These are phyloP conservation scores for Lerista edwardsae DNA, from an alignment of 2,797 vertebrate genomes.

Conservation along the genomic window DNA sequence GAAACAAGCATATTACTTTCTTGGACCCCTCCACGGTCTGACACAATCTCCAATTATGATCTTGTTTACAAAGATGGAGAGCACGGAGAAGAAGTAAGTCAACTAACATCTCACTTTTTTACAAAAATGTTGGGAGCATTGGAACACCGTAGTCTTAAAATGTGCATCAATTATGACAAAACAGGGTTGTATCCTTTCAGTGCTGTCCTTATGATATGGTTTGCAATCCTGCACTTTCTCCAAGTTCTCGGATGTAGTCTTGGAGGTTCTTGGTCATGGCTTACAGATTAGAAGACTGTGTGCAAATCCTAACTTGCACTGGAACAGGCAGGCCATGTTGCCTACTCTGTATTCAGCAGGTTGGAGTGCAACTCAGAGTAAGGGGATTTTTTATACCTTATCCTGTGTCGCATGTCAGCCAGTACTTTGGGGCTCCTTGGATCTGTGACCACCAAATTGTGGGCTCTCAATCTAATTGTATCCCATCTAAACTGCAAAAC, in stretches of 20 bases:
- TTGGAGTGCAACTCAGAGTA: too few relatives aligned
- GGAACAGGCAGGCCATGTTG: too few relatives aligned
- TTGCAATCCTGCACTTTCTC: neutral
- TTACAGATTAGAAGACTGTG: too few relatives aligned
- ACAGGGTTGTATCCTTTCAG: neutral
- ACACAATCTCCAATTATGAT: constrained; percentile 94
- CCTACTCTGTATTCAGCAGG: too few relatives aligned
- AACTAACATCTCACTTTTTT: neutral
- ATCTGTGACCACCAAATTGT: too few relatives aligned
- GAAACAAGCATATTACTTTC: constrained; percentile 97
- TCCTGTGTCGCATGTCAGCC: too few relatives aligned
- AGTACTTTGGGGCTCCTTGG: too few relatives aligned
- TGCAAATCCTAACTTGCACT: too few relatives aligned
- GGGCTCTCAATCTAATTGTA: constrained; percentile 11
- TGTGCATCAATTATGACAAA: neutral
- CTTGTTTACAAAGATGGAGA: constrained; percentile 96
- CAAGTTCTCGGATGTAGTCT: neutral
- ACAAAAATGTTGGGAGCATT: neutral
- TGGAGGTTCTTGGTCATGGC: too few relatives aligned
- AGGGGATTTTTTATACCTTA: too few relatives aligned
- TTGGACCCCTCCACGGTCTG: constrained; percentile 93
- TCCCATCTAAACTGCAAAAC: neutral
- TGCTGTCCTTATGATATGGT: neutral
- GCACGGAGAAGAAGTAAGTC: constrained; percentile 91
- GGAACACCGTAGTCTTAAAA: neutral